Percentiles rank a stretch among this genome's conserved stretches.
These are phyloP conservation scores for Atta colombica DNA, from an alignment of 1,140 invertebrate genomes.

Conservation along the genomic window DNA sequence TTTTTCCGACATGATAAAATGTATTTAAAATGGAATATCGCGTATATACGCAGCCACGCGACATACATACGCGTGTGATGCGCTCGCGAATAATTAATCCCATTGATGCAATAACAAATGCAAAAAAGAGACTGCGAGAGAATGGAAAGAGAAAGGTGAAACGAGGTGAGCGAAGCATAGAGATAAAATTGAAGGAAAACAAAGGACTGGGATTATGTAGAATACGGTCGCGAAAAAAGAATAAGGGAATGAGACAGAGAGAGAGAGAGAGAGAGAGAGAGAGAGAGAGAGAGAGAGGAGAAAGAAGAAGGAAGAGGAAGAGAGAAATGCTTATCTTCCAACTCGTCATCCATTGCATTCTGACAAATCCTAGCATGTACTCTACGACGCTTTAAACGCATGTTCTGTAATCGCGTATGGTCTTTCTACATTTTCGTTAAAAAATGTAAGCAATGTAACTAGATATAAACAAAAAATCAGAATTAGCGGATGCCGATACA, in stretches of 20 bases:
- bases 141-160: conserved; percentile 4
- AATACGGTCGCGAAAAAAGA: background rate
- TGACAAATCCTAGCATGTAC: background rate
- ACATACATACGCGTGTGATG: conserved; percentile 6
- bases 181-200: conserved; percentile 52
- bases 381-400: background rate
- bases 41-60: background rate
- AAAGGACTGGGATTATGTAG: conserved; percentile 33
- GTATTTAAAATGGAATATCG: conserved; percentile 49
- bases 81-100: conserved; percentile 40
- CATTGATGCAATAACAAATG: conserved; percentile 38
- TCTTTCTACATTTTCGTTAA: background rate
- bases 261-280: background rate
- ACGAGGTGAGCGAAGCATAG: background rate
- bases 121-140: conserved; percentile 4
- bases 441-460: conserved; percentile 11
- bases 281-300: background rate
- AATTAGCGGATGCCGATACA: conserved; percentile 3
- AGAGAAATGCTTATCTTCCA: conserved; percentile 30
- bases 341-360: conserved; percentile 21
- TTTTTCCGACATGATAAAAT: conserved; percentile 11
- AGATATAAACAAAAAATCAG: background rate
- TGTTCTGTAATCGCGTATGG: background rate
- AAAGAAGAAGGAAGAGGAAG: background rate
- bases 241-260: background rate